phyloP scores from a whole-genome alignment of 2,113 vertebrate genomes.

The Epinephelus moara region DNA sequence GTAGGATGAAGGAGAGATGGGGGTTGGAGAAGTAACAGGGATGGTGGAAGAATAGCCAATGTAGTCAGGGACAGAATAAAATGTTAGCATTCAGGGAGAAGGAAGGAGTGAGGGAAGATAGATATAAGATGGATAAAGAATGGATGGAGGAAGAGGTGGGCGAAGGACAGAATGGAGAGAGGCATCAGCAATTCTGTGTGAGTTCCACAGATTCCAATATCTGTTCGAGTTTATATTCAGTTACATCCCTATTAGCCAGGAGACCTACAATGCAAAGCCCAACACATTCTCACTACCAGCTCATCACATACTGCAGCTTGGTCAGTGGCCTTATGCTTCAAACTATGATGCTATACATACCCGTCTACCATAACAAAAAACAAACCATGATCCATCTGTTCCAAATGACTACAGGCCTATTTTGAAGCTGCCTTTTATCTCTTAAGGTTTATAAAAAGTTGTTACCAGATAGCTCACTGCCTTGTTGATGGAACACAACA shows the following conservation, averaged over 20 bases:
- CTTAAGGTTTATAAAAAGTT: no score
- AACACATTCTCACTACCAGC: no score
- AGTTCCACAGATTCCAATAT: neutral
- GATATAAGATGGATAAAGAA: neutral
- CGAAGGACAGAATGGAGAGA: neutral
- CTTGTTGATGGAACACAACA: no score
- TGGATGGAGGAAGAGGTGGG: neutral
- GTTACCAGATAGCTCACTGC: no score
- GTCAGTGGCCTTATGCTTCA: no score
- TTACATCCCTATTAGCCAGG: neutral
- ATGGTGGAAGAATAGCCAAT: conserved; percentile 19
- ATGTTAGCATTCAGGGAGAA: conserved; percentile 3
- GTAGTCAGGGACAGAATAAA: neutral
- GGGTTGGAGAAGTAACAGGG: conserved; percentile 10
- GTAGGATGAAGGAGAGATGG: conserved; percentile 11
- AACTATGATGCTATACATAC: no score
- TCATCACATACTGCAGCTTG: no score
- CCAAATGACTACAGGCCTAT: no score
- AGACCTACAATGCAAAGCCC: neutral
- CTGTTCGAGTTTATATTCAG: neutral
- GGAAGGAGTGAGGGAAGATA: neutral
- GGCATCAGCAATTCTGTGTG: neutral
- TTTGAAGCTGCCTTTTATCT: no score
- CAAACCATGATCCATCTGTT: no score
- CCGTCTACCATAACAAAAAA: no score